phyloP scores from a whole-genome alignment of 2,113 vertebrate species.

The Hemiprocne comata region DNA sequence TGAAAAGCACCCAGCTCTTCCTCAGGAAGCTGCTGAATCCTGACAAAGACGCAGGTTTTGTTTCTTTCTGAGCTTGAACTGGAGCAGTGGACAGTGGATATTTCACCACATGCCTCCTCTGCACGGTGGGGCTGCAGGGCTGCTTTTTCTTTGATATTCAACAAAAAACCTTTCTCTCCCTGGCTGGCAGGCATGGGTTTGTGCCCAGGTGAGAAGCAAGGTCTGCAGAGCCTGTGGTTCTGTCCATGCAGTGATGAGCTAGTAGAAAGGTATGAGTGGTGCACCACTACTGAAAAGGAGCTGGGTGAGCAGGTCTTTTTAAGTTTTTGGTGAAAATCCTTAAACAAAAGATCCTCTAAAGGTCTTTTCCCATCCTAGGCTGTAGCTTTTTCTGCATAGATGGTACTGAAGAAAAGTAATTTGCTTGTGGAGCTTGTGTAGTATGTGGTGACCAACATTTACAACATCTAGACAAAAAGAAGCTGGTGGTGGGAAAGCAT shows the following conservation, averaged over 20 bases:
- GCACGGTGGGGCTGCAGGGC: too few relatives aligned
- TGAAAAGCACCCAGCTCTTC: not conserved
- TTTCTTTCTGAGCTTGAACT: not conserved
- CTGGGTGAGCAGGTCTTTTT: not conserved
- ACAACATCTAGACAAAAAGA: not conserved
- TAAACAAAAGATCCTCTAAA: not conserved
- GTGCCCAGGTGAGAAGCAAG: not conserved
- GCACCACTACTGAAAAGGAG: not conserved
- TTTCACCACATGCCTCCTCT: accelerated
- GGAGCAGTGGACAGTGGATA: accelerated
- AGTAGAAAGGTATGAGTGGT: not conserved
- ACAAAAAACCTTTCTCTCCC: not conserved
- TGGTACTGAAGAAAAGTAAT: not conserved
- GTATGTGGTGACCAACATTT: not conserved
- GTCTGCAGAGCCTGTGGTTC: not conserved
- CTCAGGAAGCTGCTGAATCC: not conserved
- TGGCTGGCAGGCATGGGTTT: not conserved
- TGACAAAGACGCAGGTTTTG: not conserved
- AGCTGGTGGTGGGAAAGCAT: not conserved
- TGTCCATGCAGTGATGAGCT: not conserved
- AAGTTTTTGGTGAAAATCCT: not conserved
- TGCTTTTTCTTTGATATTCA: not conserved
- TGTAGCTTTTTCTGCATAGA: not conserved
- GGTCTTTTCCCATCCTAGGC: not conserved
- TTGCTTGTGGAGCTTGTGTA: not conserved